Conservation (phyloP, 2,888 invertebrate species). For the Synanthedon vespiformis region DNA sequence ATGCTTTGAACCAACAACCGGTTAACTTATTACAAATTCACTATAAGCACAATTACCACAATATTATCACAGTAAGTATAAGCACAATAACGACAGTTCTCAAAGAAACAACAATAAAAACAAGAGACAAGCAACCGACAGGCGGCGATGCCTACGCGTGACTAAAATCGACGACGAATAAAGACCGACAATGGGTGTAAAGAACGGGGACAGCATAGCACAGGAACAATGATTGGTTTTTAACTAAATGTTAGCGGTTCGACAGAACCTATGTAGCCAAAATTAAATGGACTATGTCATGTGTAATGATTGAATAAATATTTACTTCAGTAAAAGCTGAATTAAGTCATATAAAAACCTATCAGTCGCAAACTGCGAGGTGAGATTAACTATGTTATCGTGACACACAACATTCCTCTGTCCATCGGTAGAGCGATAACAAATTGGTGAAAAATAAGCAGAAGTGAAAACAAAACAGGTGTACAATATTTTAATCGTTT, state of each 20-base stretch:
- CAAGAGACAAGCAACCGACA: slow-evolving; percentile 26
- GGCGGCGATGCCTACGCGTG: slow-evolving; percentile 48
- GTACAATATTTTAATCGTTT: too few species aligned
- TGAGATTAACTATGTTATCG: slow-evolving; percentile 25
- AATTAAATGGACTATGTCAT: slow-evolving; percentile 5
- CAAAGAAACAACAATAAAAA: background rate
- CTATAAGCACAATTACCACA: too few species aligned
- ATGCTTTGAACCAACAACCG: too few species aligned
- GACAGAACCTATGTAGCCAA: slow-evolving; percentile 7
- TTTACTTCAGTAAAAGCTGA: slow-evolving; percentile 7
- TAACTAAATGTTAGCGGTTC: slow-evolving; percentile 10
- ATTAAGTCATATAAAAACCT: slow-evolving; percentile 15
- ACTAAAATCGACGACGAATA: slow-evolving; percentile 41
- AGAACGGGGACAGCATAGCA: slow-evolving; percentile 28
- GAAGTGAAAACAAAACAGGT: background rate
- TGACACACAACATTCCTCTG: slow-evolving; percentile 18
- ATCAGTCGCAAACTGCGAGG: slow-evolving; percentile 6
- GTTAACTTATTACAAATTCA: too few species aligned
- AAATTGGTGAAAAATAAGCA: slow-evolving; percentile 11
- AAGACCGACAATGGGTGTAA: slow-evolving; percentile 29
- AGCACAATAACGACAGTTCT: too few species aligned
- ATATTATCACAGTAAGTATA: too few species aligned
- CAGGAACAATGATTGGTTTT: slow-evolving; percentile 15
- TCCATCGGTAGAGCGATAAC: slow-evolving; percentile 7
- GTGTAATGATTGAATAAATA: slow-evolving; percentile 11